Percentiles rank a stretch among this genome's conserved stretches.
phyloP scores from a whole-genome alignment of 2,113 vertebrate genomes.

The Hemiprocne comata region DNA sequence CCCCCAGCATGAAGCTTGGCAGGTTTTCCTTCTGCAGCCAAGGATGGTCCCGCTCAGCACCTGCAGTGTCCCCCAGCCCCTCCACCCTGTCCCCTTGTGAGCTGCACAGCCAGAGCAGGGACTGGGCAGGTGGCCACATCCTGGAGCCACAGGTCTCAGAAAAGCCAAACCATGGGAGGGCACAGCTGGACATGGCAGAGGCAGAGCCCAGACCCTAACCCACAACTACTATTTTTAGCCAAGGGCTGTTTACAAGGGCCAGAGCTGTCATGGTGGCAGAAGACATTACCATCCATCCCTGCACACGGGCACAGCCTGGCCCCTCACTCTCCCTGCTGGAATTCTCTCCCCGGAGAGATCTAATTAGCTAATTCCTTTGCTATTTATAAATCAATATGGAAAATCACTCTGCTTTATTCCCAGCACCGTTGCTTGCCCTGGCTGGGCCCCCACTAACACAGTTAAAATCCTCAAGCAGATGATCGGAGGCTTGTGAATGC shows the following conservation, averaged over 20 bases:
- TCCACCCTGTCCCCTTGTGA: accelerated
- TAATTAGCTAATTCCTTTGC: constrained; percentile 67
- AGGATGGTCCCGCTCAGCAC: accelerated
- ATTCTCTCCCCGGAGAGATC: constrained; percentile 37
- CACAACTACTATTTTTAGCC: neutral
- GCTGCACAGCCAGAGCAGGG: accelerated
- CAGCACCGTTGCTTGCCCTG: neutral
- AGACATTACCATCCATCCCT: accelerated
- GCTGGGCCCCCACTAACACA: neutral
- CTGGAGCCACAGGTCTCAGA: accelerated
- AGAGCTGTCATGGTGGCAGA: accelerated
- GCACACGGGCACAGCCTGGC: neutral
- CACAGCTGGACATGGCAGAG: accelerated
- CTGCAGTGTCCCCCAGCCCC: neutral
- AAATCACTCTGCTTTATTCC: constrained; percentile 14
- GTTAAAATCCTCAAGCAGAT: neutral
- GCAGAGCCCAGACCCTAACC: neutral
- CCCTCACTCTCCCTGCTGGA: constrained; percentile 21
- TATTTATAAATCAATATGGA: constrained; percentile 52
- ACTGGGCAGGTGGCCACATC: accelerated
- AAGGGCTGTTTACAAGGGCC: neutral
- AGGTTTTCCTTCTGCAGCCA: neutral
- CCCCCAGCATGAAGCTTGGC: accelerated
- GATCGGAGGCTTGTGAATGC: neutral
- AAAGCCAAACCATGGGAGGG: neutral